phyloP scores from a whole-genome alignment of 2,113 vertebrate species.

The Dasypus novemcinctus region DNA sequence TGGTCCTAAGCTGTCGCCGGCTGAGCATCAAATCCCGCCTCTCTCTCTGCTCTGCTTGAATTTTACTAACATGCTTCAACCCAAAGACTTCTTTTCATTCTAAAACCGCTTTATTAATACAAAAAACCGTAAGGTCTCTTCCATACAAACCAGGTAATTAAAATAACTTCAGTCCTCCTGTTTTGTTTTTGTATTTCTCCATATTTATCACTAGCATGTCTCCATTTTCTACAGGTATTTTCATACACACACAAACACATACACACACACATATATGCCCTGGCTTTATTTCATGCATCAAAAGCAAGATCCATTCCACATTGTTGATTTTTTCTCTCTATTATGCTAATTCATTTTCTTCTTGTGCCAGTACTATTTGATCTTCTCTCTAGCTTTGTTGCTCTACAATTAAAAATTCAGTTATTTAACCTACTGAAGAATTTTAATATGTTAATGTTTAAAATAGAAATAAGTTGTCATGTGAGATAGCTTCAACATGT shows the following conservation, averaged over 20 bases:
- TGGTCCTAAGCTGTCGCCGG: background rate
- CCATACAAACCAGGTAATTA: background rate
- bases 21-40: background rate
- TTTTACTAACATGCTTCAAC: background rate
- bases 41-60: background rate
- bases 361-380: background rate
- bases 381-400: conserved; percentile 26
- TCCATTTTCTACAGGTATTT: conserved; percentile 9
- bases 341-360: background rate
- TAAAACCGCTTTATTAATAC: background rate
- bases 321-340: background rate
- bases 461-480: conserved; percentile 26
- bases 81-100: conserved; percentile 4
- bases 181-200: conserved; percentile 1
- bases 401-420: conserved; percentile 20
- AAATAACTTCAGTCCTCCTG: background rate
- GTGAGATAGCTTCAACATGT: background rate
- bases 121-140: conserved; percentile 19
- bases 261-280: background rate
- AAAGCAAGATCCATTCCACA: conserved; percentile 37
- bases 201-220: background rate
- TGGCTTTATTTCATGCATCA: conserved; percentile 29
- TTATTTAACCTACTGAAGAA: conserved; percentile 19
- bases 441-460: background rate
- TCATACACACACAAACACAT: too few species aligned